Conservation (phyloP, 2,888 invertebrate species). For the Lepidochitona cinerea region DNA sequence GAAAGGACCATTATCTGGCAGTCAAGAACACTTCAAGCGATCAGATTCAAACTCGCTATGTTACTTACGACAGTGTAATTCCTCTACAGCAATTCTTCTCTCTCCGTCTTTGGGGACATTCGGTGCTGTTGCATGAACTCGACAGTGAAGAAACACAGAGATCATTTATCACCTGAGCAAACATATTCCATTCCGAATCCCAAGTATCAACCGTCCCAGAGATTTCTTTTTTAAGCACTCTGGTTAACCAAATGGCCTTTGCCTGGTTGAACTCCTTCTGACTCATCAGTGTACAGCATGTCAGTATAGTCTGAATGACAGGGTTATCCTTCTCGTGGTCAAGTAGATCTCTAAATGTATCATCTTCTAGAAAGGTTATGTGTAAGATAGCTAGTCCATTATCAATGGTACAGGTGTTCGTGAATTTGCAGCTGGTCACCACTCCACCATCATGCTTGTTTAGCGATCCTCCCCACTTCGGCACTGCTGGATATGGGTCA, state of each 20-base stretch:
- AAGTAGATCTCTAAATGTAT: background rate
- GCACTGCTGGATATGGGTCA: constrained; percentile 3
- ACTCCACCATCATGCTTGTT: background rate
- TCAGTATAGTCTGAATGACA: background rate
- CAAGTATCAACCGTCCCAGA: background rate
- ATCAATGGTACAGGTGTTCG: constrained; percentile 4
- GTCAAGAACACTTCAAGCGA: no score
- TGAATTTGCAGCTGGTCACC: background rate
- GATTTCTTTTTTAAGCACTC: background rate
- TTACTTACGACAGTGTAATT: background rate
- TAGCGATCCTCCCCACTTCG: background rate
- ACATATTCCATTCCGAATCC: background rate
- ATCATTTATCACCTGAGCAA: background rate
- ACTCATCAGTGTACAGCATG: background rate
- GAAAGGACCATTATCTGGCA: no score
- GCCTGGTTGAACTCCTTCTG: background rate
- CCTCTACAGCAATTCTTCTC: background rate
- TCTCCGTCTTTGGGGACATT: background rate
- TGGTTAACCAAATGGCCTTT: background rate
- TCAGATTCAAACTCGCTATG: no score
- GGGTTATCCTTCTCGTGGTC: background rate
- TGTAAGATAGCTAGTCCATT: background rate
- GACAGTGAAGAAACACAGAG: background rate
- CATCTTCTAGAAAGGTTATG: background rate
- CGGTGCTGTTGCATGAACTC: background rate